phyloP scores from a whole-genome alignment of 2,113 vertebrate genomes.

The Chaetodon auriga region DNA sequence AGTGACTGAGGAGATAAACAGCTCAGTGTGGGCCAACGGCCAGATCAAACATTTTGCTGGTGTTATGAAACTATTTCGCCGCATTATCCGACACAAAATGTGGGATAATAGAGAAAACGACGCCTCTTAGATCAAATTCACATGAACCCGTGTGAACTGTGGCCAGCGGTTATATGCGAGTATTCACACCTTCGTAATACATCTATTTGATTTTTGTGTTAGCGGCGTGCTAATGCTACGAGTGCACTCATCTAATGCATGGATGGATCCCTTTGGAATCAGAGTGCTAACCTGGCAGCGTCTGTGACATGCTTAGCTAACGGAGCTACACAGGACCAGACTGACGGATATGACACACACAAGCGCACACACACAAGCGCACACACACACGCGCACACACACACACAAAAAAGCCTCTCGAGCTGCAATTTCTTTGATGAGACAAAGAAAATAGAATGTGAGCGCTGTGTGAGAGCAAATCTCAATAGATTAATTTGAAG shows the following conservation, averaged over 20 bases:
- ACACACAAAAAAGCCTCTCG: conserved; percentile 27
- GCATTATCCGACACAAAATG: conserved; percentile 41
- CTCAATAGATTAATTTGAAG: conserved; percentile 87
- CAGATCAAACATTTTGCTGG: conserved; percentile 62
- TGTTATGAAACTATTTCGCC: conserved; percentile 41
- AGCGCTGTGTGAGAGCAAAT: conserved; percentile 81
- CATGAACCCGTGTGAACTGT: background rate
- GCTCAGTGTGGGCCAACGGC: conserved; percentile 67
- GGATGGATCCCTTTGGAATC: conserved; percentile 40
- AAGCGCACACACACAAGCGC: too few relatives aligned
- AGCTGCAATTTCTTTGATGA: conserved; percentile 65
- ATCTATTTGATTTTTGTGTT: conserved; percentile 10
- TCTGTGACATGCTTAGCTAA: conserved; percentile 69
- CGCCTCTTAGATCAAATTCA: conserved; percentile 3
- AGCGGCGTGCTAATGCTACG: conserved; percentile 14
- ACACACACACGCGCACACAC: too few relatives aligned
- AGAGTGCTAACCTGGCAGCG: conserved; percentile 57
- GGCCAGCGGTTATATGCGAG: background rate
- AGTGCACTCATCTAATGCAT: conserved; percentile 43
- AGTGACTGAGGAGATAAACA: conserved; percentile 73
- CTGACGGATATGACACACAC: conserved; percentile 44
- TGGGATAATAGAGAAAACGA: conserved; percentile 3
- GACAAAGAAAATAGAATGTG: conserved; percentile 77
- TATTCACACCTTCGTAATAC: background rate
- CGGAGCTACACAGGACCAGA: conserved; percentile 58